Evolutionary conservation across 2,888 invertebrate species (phyloP), one percentile per base, ranked within the genome.

Genomic region (Eupithecia centaureata): DNA sequence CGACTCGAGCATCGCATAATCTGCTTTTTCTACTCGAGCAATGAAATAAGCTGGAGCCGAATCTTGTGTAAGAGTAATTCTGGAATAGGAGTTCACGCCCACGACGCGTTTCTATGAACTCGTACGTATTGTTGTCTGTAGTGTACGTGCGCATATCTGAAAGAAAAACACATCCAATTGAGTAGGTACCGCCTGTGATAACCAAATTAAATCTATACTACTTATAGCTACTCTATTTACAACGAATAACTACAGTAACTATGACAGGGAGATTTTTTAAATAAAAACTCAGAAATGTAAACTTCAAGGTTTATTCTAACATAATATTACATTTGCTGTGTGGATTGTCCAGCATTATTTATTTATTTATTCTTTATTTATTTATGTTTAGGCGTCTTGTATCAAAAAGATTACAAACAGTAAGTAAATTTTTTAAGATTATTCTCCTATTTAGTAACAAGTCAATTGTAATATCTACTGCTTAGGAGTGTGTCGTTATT

Each of bases 71-170:
- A 1, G 68, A 47, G 35, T 61, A 61, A 22, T 68, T 57, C 56
- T 63, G 67, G 28, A 67, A 67, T 22, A 67, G 42, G 32, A 67
- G 67, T 67, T 60, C 52, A 5, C 63, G 67, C 2, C 67, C 67
- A 25, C 38, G 42, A 18, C 54, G 52, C 10, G 67, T 28, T 15
- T 67, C 42, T 5, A 63, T 22, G 18, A 63, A 67, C 42, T 60
- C 42, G 33, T 58, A 60, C n/a, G 32, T 30, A 54, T 60, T 28
- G 42, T 63, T 54, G 27, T n/a, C n/a, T n/a, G n/a, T n/a, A n/a
- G n/a, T n/a, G n/a, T n/a, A n/a, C n/a, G n/a, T n/a, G n/a, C n/a
- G n/a, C n/a, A 60, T 42, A 63, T 67, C 67, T 67, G 67, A 63
- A 67, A 67, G 13, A 30, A 38, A 54, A 25, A 56, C 27, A 56